phyloP scores from a whole-genome alignment of 1,140 invertebrate genomes.

The Colletes gigas region DNA sequence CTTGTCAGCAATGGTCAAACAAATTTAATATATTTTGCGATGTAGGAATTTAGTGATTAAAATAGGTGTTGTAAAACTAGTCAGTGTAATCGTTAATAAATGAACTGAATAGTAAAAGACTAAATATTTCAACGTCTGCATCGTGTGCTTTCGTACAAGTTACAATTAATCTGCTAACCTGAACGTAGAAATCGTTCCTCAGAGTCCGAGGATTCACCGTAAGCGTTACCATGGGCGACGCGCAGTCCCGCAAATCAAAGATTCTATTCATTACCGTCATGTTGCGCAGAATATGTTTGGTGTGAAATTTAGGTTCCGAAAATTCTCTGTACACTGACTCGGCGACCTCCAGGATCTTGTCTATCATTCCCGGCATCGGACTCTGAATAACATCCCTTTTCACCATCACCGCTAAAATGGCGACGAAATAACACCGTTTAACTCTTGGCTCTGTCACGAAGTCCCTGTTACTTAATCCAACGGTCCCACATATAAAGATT shows the following conservation, averaged over 20 bases:
- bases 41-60: no score
- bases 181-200: conserved; percentile 51
- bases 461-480: conserved; percentile 65
- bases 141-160: no score
- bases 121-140: no score
- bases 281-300: conserved; percentile 72
- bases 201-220: conserved; percentile 38
- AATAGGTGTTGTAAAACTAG: no score
- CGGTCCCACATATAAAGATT: conserved; percentile 70
- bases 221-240: conserved; percentile 61
- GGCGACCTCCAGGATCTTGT: conserved; percentile 72
- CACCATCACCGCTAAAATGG: conserved; percentile 70
- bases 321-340: conserved; percentile 71
- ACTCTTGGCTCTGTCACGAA: conserved; percentile 68
- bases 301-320: conserved; percentile 66
- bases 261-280: conserved; percentile 73
- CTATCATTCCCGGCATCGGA: conserved; percentile 70
- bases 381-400: conserved; percentile 76
- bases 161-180: neutral
- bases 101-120: no score
- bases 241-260: conserved; percentile 75
- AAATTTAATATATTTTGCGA: no score
- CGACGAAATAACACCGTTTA: conserved; percentile 77
- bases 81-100: no score
- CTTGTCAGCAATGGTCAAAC: no score